These are phyloP conservation scores for Apeltes quadracus DNA, from an alignment of 2,113 vertebrate species.

Conservation along the genomic window DNA sequence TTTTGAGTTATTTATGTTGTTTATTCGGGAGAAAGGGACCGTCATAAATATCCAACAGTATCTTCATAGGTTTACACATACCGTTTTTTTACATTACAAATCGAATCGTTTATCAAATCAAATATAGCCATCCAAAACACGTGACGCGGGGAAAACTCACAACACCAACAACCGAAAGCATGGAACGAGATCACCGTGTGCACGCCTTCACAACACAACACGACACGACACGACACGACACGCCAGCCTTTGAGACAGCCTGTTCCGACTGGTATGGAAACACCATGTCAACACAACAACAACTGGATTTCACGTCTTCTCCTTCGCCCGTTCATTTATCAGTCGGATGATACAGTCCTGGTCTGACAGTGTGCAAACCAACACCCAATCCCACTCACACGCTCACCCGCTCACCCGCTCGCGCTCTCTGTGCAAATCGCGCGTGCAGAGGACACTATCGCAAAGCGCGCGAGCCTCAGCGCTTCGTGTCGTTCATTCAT, in stretches of 20 bases:
- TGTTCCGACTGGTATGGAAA: not conserved
- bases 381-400: conserved; percentile 64
- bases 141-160: not conserved
- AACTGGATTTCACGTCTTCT: not conserved
- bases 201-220: not conserved
- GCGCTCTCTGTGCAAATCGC: conserved; percentile 44
- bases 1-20: not conserved
- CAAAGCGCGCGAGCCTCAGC: conserved; percentile 30
- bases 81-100: not conserved
- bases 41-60: not conserved
- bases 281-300: not conserved
- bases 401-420: conserved; percentile 50
- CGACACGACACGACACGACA: too few species aligned
- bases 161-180: not conserved
- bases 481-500: conserved; percentile 61
- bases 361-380: conserved; percentile 53
- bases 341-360: conserved; percentile 57
- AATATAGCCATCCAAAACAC: not conserved
- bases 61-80: not conserved
- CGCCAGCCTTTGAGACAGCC: too few species aligned
- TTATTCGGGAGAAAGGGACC: not conserved
- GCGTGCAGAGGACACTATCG: conserved; percentile 41
- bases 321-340: conserved; percentile 23
- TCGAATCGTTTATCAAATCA: not conserved
- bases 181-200: not conserved